phyloP scores from a whole-genome alignment of 1,140 invertebrate genomes.

The Babylonia areolata region DNA sequence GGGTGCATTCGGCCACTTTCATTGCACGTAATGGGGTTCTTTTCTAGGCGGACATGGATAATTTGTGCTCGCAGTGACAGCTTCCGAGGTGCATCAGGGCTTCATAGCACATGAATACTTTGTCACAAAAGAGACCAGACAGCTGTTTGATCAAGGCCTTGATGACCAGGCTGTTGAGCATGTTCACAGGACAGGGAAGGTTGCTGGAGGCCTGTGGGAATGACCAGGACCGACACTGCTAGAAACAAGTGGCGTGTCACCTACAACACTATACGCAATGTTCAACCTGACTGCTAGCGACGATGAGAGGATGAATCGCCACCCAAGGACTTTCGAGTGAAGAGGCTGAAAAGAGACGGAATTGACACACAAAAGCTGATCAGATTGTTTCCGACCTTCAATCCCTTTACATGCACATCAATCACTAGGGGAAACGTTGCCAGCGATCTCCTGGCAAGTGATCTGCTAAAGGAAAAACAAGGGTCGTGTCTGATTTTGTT shows the following conservation, averaged over 20 bases:
- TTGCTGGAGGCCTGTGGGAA: neutral
- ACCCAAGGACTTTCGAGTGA: neutral
- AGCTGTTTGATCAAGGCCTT: neutral
- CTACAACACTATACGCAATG: neutral
- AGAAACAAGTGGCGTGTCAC: neutral
- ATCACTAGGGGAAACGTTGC: neutral
- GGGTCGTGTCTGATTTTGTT: neutral
- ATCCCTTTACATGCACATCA: neutral
- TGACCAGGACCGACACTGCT: neutral
- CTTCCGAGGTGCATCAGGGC: neutral
- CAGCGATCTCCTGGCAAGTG: neutral
- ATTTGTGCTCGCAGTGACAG: neutral
- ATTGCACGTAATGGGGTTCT: neutral
- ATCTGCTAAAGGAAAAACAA: neutral
- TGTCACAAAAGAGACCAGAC: neutral
- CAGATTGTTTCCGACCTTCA: neutral
- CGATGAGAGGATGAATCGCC: neutral
- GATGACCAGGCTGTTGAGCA: constrained; percentile 14
- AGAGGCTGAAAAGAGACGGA: neutral
- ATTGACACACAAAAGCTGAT: neutral
- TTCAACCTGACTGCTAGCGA: neutral
- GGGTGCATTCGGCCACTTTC: neutral
- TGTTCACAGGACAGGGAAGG: neutral
- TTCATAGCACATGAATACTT: neutral
- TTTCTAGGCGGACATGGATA: neutral